Evolutionary conservation across 2,797 vertebrate genomes (phyloP).

Genomic region (Babyrousa celebensis): DNA sequence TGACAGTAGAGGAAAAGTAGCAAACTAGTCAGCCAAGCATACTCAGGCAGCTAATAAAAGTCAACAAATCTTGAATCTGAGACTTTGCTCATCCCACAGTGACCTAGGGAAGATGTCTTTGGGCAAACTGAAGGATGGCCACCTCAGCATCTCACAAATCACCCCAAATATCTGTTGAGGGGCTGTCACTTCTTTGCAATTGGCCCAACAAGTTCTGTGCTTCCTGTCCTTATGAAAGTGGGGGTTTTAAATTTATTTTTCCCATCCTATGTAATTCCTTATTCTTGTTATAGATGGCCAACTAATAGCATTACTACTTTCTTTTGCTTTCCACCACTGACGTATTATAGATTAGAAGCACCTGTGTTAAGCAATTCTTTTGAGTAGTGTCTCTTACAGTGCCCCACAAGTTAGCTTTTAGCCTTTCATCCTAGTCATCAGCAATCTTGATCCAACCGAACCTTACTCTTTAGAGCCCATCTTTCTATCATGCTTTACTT

Average conservation of each 20-base stretch:
- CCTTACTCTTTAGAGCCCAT: not conserved
- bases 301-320: not conserved
- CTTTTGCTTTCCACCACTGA: conserved; percentile 29
- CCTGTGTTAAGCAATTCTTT: conserved; percentile 8
- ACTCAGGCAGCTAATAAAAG: not conserved
- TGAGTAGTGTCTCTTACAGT: not conserved
- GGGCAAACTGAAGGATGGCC: not conserved
- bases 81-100: not conserved
- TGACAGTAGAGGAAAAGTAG: not conserved
- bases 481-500: conserved; percentile 11
- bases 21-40: conserved; percentile 10
- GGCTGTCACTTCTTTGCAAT: not conserved
- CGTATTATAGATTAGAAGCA: conserved; percentile 28
- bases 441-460: conserved; percentile 18
- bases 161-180: not conserved
- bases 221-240: not conserved
- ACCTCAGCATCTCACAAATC: conserved; percentile 17
- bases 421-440: not conserved
- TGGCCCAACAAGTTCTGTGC: not conserved
- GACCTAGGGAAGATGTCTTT: not conserved
- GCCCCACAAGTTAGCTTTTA: not conserved
- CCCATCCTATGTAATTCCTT: conserved; percentile 11
- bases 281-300: not conserved
- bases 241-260: not conserved
- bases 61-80: conserved; percentile 20